Evolutionary conservation across 2,113 vertebrate species (phyloP).

Genomic region (Pseudorasbora parva): DNA sequence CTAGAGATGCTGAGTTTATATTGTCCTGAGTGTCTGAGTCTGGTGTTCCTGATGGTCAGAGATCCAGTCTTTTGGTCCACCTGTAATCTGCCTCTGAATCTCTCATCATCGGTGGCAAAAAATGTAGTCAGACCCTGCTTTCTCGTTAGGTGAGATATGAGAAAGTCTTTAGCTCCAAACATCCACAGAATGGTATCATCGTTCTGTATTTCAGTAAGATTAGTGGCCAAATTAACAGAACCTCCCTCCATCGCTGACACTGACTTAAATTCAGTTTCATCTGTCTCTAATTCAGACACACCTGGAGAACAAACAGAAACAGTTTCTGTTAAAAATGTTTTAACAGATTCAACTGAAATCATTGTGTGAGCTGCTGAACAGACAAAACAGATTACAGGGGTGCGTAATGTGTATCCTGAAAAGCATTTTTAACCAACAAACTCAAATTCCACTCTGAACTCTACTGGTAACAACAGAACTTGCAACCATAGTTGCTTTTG

Average conservation of each 20-base stretch:
- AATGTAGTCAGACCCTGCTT: too few species aligned
- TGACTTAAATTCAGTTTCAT: neutral
- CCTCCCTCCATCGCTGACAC: neutral
- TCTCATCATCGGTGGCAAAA: neutral
- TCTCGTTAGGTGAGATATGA: neutral
- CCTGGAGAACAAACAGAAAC: neutral
- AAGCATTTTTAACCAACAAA: too few species aligned
- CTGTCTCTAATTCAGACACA: neutral
- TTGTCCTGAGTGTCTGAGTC: too few species aligned
- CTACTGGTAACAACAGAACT: too few species aligned
- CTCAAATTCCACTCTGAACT: too few species aligned
- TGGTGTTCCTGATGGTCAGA: too few species aligned
- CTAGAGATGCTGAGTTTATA: too few species aligned
- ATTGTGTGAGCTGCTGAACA: neutral
- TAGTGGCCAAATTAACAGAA: neutral
- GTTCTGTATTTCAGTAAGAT: neutral
- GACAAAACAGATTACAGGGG: too few species aligned
- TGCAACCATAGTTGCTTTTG: too few species aligned
- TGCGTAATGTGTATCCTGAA: too few species aligned
- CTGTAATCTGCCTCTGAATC: neutral
- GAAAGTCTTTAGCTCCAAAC: neutral
- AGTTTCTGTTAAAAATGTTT: neutral
- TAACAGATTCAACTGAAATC: neutral
- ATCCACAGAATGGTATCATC: neutral
- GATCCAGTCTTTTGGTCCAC: too few species aligned